Conservation (phyloP, 2,888 invertebrate genomes). For the Papilio gigon region DNA sequence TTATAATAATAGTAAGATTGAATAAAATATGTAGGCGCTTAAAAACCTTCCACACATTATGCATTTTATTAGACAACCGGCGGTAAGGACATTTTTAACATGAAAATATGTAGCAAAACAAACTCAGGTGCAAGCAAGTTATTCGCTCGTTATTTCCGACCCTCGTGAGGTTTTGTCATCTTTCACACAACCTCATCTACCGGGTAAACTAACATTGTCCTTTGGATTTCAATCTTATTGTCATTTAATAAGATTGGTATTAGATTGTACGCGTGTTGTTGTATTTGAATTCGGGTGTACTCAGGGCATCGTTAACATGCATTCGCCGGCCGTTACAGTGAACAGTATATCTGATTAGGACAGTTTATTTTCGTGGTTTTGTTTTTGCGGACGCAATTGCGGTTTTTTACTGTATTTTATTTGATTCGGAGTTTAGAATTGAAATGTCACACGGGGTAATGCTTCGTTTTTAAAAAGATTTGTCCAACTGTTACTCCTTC, state of each 20-base stretch:
- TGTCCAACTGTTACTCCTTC: background rate
- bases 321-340: conserved; percentile 27
- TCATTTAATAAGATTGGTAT: background rate
- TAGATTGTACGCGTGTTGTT: background rate
- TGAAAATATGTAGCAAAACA: conserved; percentile 35
- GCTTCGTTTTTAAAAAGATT: background rate
- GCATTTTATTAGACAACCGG: background rate
- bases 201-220: background rate
- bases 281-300: conserved; percentile 19
- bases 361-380: conserved; percentile 31
- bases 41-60: background rate
- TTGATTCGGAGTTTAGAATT: conserved; percentile 18
- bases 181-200: conserved; percentile 33
- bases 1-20: no score
- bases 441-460: conserved; percentile 11
- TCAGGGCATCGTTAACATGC: conserved; percentile 36
- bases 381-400: conserved; percentile 21
- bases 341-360: conserved; percentile 40
- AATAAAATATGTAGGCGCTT: background rate
- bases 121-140: conserved; percentile 38
- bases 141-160: conserved; percentile 33
- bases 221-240: background rate
- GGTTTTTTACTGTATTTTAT: conserved; percentile 6
- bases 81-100: conserved; percentile 1
- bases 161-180: conserved; percentile 25